Evolutionary conservation across 2,113 vertebrate species (phyloP).

Genomic region (Pomatostomus ruficeps): DNA sequence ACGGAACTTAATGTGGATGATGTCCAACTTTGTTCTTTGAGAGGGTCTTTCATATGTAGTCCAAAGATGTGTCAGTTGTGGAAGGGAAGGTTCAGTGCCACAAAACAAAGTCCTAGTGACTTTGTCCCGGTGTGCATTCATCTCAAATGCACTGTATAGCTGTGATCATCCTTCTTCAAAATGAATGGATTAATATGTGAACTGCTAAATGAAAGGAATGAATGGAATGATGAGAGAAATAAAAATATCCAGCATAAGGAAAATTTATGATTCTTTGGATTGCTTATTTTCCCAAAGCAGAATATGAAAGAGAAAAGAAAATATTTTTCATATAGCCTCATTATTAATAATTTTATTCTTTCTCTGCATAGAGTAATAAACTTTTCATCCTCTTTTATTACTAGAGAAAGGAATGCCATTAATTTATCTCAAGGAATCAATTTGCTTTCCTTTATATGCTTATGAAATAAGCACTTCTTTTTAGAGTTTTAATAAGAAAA

Average conservation of each 20-base stretch:
- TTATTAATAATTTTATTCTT: neutral
- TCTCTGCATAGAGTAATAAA: neutral
- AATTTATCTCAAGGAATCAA: neutral
- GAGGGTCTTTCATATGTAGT: neutral
- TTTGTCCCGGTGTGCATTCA: neutral
- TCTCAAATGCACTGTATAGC: neutral
- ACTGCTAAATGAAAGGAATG: neutral
- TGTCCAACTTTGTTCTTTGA: neutral
- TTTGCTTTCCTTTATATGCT: neutral
- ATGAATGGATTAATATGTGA: neutral
- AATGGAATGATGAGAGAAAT: neutral
- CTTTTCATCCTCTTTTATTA: neutral
- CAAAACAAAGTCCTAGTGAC: neutral
- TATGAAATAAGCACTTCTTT: neutral
- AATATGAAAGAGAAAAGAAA: neutral
- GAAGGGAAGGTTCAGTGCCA: neutral
- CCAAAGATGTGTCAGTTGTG: neutral
- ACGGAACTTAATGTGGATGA: neutral
- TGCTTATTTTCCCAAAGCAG: neutral
- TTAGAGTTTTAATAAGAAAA: neutral
- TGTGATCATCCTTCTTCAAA: neutral
- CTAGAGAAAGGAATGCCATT: neutral
- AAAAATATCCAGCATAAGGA: neutral
- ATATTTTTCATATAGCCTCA: neutral
- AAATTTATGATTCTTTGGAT: neutral